phyloP scores from a whole-genome alignment of 2,797 vertebrate genomes.

The Parauchenoglanis ngamensis region DNA sequence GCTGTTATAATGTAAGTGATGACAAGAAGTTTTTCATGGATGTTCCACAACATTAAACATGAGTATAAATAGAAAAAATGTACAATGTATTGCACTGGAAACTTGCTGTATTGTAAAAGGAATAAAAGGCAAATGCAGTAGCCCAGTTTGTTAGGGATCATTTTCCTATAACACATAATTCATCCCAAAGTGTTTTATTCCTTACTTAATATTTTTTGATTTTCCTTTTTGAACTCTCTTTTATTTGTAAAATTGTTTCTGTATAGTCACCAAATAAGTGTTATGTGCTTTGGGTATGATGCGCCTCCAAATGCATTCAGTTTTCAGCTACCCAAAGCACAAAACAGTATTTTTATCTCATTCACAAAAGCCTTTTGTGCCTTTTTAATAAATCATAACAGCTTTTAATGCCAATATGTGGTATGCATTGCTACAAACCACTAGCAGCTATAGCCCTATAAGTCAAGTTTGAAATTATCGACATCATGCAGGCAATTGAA shows the following conservation, averaged over 20 bases:
- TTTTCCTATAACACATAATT: neutral
- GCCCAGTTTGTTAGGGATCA: too few relatives aligned
- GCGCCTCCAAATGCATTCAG: neutral
- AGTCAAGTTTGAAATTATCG: constrained; percentile 22
- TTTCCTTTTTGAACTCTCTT: neutral
- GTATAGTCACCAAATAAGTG: neutral
- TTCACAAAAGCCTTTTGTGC: neutral
- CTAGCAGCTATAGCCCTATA: neutral
- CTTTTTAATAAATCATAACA: neutral
- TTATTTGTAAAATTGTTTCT: neutral
- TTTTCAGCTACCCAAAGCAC: neutral
- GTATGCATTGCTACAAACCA: neutral
- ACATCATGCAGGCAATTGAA: neutral
- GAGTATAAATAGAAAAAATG: too few relatives aligned
- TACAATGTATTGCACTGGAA: neutral
- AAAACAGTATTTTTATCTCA: neutral
- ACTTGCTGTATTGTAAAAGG: neutral
- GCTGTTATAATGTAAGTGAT: neutral
- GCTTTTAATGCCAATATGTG: neutral
- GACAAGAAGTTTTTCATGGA: neutral
- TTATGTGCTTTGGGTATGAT: neutral
- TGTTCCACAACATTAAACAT: neutral
- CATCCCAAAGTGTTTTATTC: neutral
- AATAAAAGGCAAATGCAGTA: neutral
- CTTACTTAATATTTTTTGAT: neutral